Conservation (phyloP, 2,888 invertebrate species). For the Zelleria hepariella region DNA sequence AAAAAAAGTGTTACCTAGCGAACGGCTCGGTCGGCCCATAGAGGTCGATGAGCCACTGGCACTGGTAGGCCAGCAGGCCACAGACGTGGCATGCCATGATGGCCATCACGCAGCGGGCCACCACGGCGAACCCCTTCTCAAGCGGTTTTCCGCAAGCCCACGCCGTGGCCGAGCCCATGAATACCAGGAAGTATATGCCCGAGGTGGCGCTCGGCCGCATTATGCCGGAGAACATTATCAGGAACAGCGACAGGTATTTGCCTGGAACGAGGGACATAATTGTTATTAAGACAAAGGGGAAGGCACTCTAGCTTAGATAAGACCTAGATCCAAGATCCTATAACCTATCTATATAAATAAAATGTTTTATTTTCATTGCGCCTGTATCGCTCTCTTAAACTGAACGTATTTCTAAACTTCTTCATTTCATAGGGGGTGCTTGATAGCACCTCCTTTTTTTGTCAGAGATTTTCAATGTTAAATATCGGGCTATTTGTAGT, state of each 20-base stretch:
- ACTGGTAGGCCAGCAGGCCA: slow-evolving; percentile 85
- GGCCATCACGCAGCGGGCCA: slow-evolving; percentile 79
- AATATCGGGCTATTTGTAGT: no score
- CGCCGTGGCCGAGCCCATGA: slow-evolving; percentile 87
- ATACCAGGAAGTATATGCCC: slow-evolving; percentile 88
- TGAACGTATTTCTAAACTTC: no score
- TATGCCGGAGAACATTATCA: slow-evolving; percentile 80
- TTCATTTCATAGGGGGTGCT: no score
- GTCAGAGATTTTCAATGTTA: no score
- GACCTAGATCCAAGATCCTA: no score
- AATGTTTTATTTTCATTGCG: no score
- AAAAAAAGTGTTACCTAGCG: no score
- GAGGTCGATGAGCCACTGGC: slow-evolving; percentile 82
- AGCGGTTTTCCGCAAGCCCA: slow-evolving; percentile 88
- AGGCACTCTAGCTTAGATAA: no score
- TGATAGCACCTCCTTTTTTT: no score
- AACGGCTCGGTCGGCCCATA: slow-evolving; percentile 78
- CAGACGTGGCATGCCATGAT: slow-evolving; percentile 83
- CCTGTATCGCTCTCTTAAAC: no score
- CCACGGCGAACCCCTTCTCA: slow-evolving; percentile 81
- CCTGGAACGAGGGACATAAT: slow-evolving; percentile 52
- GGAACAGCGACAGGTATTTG: slow-evolving; percentile 75
- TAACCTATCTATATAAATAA: no score
- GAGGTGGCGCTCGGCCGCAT: slow-evolving; percentile 87
- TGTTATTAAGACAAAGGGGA: not conserved